Base-by-base conservation (phyloP, 2,888 invertebrate species). In the Horisme vitalbata region DNA sequence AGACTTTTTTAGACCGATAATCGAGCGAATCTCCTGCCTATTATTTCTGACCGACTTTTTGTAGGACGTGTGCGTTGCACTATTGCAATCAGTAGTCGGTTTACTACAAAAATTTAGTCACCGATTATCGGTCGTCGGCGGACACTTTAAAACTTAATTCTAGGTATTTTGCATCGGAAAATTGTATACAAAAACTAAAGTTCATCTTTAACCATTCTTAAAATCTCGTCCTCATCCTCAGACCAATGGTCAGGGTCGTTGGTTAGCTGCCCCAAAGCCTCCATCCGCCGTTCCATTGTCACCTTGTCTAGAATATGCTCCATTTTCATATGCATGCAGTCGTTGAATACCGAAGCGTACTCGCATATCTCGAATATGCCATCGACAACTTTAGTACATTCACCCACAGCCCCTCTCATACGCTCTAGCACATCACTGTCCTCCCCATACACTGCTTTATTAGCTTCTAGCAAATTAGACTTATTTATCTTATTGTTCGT, bases 311-410 rank as follows among this genome's bases (percentile, higher is more conserved):
- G 44, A 2, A 88, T 73, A 63, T 89, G 88, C 28, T 88, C 88
- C 87, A 87, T 86, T 43, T 79, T 84, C 61, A 86, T 82, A 62
- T 88, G 87, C 88, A 89, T 89, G 28, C 88, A 89, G 41, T 89
- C 89, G 35, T 89, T 89, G 33, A 89, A 89, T 1, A 83, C 68
- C 0, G 87, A 79, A 4, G 88, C 83, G 34, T 79, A 87, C 51
- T 89, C 88, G 33, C 88, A 89, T 14, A 89, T 75, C 49, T 89
- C 88, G 27, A 88, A 89, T 6, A 87, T 78, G 2, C 60, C 66
- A 0, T 79, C 79, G 0, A 84, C 75, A 0, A 63, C 69, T 9
- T 63, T 59, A 1, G 50, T 52, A 31, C 88, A 88, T 49, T 89
- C 83, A 0, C 10, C 48, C n/a, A 83, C 69, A 0, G 88, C 88